These are phyloP conservation scores for Poeciliopsis occidentalis DNA, from an alignment of 2,113 vertebrate genomes.

Conservation along the genomic window DNA sequence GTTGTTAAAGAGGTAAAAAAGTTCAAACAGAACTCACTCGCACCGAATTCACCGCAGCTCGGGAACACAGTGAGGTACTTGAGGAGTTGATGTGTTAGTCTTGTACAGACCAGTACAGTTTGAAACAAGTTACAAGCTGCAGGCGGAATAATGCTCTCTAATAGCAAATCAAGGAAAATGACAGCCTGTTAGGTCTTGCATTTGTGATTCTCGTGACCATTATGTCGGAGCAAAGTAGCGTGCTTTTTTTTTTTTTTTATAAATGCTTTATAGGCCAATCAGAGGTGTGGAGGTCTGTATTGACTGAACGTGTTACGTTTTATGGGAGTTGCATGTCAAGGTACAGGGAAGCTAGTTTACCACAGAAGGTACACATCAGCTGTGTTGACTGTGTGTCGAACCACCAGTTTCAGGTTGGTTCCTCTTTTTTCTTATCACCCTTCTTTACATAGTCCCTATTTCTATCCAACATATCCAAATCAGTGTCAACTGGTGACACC, in stretches of 20 bases:
- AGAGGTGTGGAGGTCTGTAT: neutral
- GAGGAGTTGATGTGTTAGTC: neutral
- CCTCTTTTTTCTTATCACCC: neutral
- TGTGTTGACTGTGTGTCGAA: neutral
- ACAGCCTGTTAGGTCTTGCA: conserved; percentile 11
- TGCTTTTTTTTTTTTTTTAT: neutral
- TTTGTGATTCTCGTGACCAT: neutral
- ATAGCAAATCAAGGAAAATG: neutral
- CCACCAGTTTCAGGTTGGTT: neutral
- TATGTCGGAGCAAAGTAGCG: neutral
- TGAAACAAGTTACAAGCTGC: neutral
- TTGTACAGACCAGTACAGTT: neutral
- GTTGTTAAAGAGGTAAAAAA: neutral
- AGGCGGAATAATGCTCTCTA: neutral
- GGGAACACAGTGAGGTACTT: neutral
- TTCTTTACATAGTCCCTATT: neutral
- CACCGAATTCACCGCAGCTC: neutral
- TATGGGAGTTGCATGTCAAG: neutral
- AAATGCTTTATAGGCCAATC: neutral
- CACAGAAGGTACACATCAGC: neutral
- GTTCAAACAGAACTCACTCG: neutral
- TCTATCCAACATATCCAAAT: neutral
- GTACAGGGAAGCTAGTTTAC: neutral
- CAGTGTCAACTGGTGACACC: neutral
- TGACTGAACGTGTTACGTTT: neutral